Evolutionary conservation across 2,888 invertebrate species (phyloP), one percentile per base, ranked within the genome.

Genomic region (Chrysolina haemoptera): DNA sequence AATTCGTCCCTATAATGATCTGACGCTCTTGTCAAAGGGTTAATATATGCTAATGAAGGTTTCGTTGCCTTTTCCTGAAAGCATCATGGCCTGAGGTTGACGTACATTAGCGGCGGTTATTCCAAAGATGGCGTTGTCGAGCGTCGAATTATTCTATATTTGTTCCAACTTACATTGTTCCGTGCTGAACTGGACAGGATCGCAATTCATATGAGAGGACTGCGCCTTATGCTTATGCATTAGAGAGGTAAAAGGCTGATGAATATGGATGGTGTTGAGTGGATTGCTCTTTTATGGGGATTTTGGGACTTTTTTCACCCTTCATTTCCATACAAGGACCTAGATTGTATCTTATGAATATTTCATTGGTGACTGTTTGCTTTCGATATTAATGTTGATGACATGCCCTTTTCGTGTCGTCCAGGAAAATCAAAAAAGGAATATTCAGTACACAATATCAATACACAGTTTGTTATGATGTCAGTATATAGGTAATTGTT

Each of bases 161-260:
- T 50, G 48, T 50, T 35, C 35, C 40, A 40, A 63, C 40, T 63
- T 43, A 53, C 53, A 20, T 53, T 53, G 53, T 53, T 63, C 43
- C 14, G 43, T 63, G 63, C 63, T 43, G 46, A 66, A 66, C 35
- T 11, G 50, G 50, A n/a, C 22, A 27, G 50, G 10, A 50, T 50
- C 16, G 46, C 66, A 66, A 27, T 66, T 66, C 66, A 22, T 66
- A 50, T 50, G 50, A 40, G 27, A 1, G 20, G 20, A 20, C 71
- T 20, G 62, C 22, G 68, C 67, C 62, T 72, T 68, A 72, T 72
- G 72, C 62, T 46, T 64, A 72, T 72, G 72, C 72, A 72, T 72
- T 72, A 72, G 68, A 53, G 20, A 67, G 50, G 67, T 67, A 53
- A 67, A 67, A 67, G 67, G 53, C 27, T 53, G 53, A 67, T 67